Evolutionary conservation across 2,113 vertebrate species (phyloP), one percentile per base, ranked within the genome.

Genomic region (Rhineura floridana): DNA sequence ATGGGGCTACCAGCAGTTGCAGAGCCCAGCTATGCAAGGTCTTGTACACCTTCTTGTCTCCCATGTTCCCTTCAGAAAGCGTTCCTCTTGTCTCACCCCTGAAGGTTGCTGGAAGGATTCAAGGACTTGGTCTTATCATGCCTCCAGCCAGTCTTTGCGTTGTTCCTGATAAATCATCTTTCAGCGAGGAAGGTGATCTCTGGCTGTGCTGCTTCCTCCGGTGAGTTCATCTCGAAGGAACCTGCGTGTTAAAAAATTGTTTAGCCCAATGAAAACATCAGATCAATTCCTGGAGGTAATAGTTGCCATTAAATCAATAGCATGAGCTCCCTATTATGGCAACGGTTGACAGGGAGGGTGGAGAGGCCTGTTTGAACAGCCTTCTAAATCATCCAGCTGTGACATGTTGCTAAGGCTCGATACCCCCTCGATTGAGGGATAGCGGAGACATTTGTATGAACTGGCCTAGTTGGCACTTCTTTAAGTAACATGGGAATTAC

Each of bases 231-330:
- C 39, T 48, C 30, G 55, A 73, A 62, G 39, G n/a, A 81, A 65
- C 76, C 77, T 5, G 33, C 36, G 11, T 44, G 33, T 3, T 73
- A 42, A 81, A 73, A 59, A 48, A 73, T 65, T 75, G 88, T 89
- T 75, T 80, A 75, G 86, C 69, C 42, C 82, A 85, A 89, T 89
- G 67, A 62, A 89, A 89, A 75, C 88, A 89, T 75, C 88, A 50
- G 69, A 89, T 81, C 77, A 81, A 39, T 89, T 89, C 63, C 75
- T 70, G 65, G 48, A 79, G 82, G 81, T 84, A 89, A 84, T 81
- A 15, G 67, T 12, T 50, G 67, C 83, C 44, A 63, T 81, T 85
- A 81, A 85, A 80, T 89, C 88, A 85, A 81, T 85, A 70, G 33
- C 79, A 81, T 42, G 21, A 17, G 33, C 30, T 28, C 23, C 52